Conservation (phyloP, 2,888 invertebrate species). For the Dicycla oo region DNA sequence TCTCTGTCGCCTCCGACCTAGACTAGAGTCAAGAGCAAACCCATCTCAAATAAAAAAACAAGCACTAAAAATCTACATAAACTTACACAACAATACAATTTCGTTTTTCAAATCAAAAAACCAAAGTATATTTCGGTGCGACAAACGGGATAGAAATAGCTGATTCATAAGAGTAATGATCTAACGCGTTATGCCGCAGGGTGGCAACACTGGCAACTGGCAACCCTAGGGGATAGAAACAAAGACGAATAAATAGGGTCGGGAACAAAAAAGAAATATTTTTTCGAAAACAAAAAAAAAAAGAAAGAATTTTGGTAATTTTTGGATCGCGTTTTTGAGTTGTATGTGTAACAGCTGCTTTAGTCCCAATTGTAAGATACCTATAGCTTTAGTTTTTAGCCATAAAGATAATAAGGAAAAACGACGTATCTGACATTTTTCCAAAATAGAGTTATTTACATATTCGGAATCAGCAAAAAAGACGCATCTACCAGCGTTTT, state of each 20-base stretch:
- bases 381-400: not conserved
- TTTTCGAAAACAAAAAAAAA: not conserved
- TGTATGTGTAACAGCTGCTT: constrained; percentile 11
- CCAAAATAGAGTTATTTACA: no score
- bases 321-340: constrained; percentile 4
- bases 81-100: constrained; percentile 32
- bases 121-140: constrained; percentile 46
- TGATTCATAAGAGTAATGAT: constrained; percentile 77
- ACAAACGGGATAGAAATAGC: constrained; percentile 64
- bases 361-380: not conserved
- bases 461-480: no score
- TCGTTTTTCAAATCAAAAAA: constrained; percentile 40
- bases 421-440: no score
- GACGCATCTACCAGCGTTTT: no score
- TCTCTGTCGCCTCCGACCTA: no score
- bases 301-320: not conserved
- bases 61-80: constrained; percentile 5
- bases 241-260: constrained; percentile 47
- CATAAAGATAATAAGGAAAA: no score
- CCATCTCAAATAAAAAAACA: no score
- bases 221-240: constrained; percentile 60
- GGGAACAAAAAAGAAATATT: constrained; percentile 25
- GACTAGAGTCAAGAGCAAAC: no score
- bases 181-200: constrained; percentile 38
- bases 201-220: constrained; percentile 38